Evolutionary conservation across 64 coral and sea anemone genomes (phyloP).

Genomic region (Stichodactyla mertensii): DNA sequence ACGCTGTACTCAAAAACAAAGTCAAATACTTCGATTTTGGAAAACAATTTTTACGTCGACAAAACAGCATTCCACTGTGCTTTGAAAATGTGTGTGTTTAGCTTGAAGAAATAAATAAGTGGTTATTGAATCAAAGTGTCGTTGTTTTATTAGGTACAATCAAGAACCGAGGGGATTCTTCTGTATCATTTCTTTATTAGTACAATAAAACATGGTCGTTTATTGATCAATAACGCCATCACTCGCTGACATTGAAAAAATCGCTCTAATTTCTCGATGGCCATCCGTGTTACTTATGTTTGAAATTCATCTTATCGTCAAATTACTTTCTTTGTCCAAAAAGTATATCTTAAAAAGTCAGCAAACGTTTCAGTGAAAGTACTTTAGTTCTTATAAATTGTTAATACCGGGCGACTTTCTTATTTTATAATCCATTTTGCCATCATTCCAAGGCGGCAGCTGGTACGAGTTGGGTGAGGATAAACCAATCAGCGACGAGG

Average conservation of each 20-base stretch:
- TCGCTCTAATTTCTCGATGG: neutral
- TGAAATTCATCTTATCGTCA: neutral
- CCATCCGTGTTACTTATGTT: neutral
- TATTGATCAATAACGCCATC: neutral
- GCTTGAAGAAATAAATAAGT: neutral
- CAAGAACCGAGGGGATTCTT: neutral
- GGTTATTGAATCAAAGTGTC: neutral
- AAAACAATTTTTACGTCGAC: neutral
- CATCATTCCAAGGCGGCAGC: neutral
- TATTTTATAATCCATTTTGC: constrained; percentile 21
- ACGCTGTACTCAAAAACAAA: neutral
- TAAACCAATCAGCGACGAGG: constrained; percentile 1
- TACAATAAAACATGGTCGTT: neutral
- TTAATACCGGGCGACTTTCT: neutral
- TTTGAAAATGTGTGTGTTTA: neutral
- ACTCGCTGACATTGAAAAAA: neutral
- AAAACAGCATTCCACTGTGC: neutral
- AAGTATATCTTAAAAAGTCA: neutral
- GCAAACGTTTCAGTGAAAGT: constrained; percentile 19
- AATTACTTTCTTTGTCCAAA: constrained; percentile 21
- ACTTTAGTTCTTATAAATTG: constrained; percentile 14
- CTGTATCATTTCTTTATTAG: neutral
- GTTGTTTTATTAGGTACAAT: constrained; percentile 5
- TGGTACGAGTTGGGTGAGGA: neutral
- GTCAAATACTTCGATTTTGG: neutral